Evolutionary conservation across 2,113 vertebrate species (phyloP).

Genomic region (Amblyornis subalaris): DNA sequence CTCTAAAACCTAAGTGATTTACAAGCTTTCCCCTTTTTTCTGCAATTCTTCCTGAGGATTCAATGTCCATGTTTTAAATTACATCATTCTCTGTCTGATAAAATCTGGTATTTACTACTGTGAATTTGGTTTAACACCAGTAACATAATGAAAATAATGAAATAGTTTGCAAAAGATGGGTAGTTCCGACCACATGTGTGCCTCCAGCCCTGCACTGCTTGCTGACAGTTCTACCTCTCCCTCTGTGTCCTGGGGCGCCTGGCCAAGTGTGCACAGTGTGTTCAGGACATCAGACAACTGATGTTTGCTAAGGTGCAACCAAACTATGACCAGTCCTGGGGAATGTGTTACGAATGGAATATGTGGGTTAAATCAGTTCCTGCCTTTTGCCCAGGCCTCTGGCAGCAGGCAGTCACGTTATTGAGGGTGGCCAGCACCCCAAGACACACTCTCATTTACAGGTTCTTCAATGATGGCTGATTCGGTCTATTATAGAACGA

Average conservation of each 20-base stretch:
- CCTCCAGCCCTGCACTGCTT: neutral
- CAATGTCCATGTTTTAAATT: neutral
- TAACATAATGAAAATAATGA: neutral
- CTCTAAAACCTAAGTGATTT: neutral
- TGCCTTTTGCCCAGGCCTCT: no score
- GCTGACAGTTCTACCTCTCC: neutral
- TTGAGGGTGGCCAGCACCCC: no score
- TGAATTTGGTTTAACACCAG: neutral
- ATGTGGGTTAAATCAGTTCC: no score
- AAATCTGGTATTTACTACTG: neutral
- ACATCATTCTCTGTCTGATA: neutral
- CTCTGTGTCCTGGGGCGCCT: neutral
- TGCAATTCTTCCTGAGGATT: neutral
- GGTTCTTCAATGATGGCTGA: no score
- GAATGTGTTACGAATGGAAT: no score
- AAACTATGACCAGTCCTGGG: fast-evolving
- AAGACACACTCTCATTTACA: no score
- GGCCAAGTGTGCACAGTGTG: neutral
- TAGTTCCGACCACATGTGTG: fast-evolving
- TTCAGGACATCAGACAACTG: neutral
- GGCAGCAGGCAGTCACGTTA: no score
- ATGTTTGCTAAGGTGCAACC: neutral
- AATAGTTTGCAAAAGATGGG: neutral
- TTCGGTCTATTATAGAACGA: no score
- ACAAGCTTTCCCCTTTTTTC: neutral